phyloP scores from a whole-genome alignment of 2,888 invertebrate species.

The Aspidapion aeneum region DNA sequence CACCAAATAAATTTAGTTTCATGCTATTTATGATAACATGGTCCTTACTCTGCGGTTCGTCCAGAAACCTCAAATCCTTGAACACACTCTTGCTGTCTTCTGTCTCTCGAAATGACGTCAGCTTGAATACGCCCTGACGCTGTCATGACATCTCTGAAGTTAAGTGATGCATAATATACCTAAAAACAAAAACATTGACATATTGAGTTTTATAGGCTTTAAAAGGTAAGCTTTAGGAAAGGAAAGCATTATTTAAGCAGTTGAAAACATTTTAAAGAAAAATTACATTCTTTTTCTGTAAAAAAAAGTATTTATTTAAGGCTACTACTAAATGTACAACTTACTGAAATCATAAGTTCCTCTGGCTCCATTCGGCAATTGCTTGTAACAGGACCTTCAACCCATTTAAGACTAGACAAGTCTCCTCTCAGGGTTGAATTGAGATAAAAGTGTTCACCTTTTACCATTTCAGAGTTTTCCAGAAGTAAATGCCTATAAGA shows the following conservation, averaged over 20 bases:
- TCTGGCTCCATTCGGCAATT: slow-evolving; percentile 24
- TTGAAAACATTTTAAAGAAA: too few species aligned
- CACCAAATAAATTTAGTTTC: too few species aligned
- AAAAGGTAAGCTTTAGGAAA: too few species aligned
- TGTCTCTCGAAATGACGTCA: slow-evolving; percentile 69
- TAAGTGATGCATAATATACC: slow-evolving; percentile 19
- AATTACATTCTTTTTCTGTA: too few species aligned
- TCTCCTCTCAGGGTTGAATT: slow-evolving; percentile 80
- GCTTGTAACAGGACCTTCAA: slow-evolving; percentile 60
- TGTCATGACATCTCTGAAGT: slow-evolving; percentile 81
- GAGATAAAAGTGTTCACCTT: slow-evolving; percentile 67
- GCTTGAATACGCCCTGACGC: slow-evolving; percentile 84
- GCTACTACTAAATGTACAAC: too few species aligned
- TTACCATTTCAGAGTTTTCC: slow-evolving; percentile 48
- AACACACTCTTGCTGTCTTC: slow-evolving; percentile 61
- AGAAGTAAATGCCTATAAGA: slow-evolving; percentile 69
- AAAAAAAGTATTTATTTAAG: too few species aligned
- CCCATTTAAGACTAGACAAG: slow-evolving; percentile 76
- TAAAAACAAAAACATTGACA: not conserved
- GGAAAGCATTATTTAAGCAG: too few species aligned
- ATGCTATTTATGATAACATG: too few species aligned
- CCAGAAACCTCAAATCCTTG: slow-evolving; percentile 69
- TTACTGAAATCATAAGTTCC: slow-evolving; percentile 13
- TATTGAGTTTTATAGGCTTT: not conserved
- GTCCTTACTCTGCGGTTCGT: slow-evolving; percentile 8